Base-by-base conservation (phyloP, 2,113 vertebrate genomes). In the Desmodus rotundus region DNA sequence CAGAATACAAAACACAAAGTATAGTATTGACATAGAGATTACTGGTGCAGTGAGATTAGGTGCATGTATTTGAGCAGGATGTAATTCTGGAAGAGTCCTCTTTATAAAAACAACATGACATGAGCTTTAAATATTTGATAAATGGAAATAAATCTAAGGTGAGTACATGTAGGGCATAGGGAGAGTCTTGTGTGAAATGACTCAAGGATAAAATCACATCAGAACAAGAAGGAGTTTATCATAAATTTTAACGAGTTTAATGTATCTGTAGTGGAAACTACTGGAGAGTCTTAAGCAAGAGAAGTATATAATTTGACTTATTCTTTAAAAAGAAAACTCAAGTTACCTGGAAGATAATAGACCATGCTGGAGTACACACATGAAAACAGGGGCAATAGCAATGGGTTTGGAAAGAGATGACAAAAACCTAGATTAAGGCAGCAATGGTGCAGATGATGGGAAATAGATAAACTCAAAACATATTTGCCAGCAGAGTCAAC, bases 91-190 rank as follows among this genome's bases (percentile, higher is more conserved):
- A 43, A 73, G 38, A 58, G 9, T 78, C 16, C 14, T 72, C 12
- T 73, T 72, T 89, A 72, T 10, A 92, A 95, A 90, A 87, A n/a
- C 47, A 91, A 65, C 13, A 95, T 36, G 33, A 63, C n/a, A 47
- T 56, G 13, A 26, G 10, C 33, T 76, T 77, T 83, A 26, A 82
- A 70, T 68, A 54, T 45, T 58, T 89, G 17, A 68, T 92, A 80
- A 45, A 38, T 52, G 33, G 14, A 70, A 90, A 74, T 65, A 47
- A 78, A 38, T 77, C 11, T 83, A 52, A n/a, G 1, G 13, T 72
- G 11, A 72, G 13, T 65, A 56, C 28, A 65, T n/a, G 1, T 31
- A 56, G 19, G 2, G 6, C 36, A 10, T 81, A 67, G 82, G 4
- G 33, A 91, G 5, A 36, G 36, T 52, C 41, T 73, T 88, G 3